Conservation (phyloP, 1,140 invertebrate species). For the Eciton burchellii region DNA sequence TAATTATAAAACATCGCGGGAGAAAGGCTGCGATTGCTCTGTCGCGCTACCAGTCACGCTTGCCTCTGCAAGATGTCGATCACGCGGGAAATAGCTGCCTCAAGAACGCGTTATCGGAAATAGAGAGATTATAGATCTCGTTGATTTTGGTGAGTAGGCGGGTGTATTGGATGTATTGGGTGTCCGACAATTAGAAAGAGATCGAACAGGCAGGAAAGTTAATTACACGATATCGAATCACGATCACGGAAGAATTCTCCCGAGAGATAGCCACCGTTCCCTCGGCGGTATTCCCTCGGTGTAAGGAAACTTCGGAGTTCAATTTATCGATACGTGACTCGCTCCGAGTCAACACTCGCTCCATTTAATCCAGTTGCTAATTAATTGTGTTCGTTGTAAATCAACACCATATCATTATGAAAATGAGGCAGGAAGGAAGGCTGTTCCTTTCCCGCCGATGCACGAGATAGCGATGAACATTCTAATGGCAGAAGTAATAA, state of each 20-base stretch:
- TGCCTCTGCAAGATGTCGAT: conserved; percentile 37
- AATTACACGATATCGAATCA: background rate
- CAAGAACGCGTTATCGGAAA: background rate
- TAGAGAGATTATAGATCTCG: conserved; percentile 13
- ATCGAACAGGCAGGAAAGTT: background rate
- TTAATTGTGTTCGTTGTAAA: background rate
- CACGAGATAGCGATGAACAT: background rate
- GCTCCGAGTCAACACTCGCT: too few species aligned
- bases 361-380: too few species aligned
- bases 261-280: background rate
- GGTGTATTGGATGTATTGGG: background rate
- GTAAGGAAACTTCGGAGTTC: too few species aligned
- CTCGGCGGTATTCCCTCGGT: too few species aligned
- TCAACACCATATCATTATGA: background rate
- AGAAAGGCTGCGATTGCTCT: conserved; percentile 63
- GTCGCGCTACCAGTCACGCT: conserved; percentile 53
- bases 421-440: conserved; percentile 2
- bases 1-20: conserved; percentile 79
- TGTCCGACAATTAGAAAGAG: background rate
- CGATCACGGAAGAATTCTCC: background rate
- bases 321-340: too few species aligned
- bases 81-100: conserved; percentile 10
- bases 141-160: background rate
- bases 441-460: background rate
- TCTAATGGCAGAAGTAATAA: conserved; percentile 8